These are phyloP conservation scores for Vanessa cardui DNA, from an alignment of 2,888 invertebrate genomes.

Conservation along the genomic window DNA sequence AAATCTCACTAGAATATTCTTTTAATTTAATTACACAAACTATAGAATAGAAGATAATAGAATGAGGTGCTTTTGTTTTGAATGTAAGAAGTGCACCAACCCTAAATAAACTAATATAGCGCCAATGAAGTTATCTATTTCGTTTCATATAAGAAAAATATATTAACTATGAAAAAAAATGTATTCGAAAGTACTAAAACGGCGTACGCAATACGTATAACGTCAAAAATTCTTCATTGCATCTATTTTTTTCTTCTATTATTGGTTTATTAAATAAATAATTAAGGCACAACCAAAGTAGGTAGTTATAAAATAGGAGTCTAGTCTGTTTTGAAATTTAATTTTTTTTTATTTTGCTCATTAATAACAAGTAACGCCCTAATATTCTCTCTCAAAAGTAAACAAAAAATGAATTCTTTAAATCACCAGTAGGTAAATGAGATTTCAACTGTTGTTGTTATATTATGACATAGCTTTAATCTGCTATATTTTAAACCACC, in stretches of 20 bases:
- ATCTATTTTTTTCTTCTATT: background rate
- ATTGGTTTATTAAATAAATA: conserved; percentile 16
- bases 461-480: background rate
- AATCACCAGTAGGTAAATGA: background rate
- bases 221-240: too few relatives aligned
- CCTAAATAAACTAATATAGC: background rate
- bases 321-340: conserved; percentile 42
- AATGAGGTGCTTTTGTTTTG: conserved; percentile 21
- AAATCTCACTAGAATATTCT: conserved; percentile 38
- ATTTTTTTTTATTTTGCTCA: conserved; percentile 1
- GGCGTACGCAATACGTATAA: background rate
- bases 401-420: too few relatives aligned
- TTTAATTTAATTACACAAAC: background rate
- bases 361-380: background rate
- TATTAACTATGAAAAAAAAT: background rate
- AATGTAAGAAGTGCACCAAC: background rate
- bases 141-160: background rate
- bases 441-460: background rate
- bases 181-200: background rate
- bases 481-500: background rate
- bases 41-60: background rate
- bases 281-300: conserved; percentile 45
- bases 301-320: conserved; percentile 41
- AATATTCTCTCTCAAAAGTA: too few relatives aligned
- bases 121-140: background rate